Evolutionary conservation across 53 echinoderm and acorn worm genomes (phyloP).

Genomic region (Stichopus horrens): DNA sequence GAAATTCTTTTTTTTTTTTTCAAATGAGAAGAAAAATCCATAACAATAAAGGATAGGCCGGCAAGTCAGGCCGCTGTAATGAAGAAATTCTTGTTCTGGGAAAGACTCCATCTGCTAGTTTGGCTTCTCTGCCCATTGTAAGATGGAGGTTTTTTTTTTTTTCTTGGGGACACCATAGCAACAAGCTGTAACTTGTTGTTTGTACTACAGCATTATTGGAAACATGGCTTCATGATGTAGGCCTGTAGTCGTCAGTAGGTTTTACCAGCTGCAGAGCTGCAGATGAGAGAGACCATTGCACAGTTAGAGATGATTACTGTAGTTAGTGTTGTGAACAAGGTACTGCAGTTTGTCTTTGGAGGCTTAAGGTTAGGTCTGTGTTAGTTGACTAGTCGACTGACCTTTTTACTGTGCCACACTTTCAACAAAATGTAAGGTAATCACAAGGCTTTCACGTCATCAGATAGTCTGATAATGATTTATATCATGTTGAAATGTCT

Average conservation of each 20-base stretch:
- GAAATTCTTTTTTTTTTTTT: constrained; percentile 15
- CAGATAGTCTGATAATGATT: no score
- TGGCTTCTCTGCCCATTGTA: neutral
- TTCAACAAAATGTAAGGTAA: no score
- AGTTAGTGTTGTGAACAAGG: no score
- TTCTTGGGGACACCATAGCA: constrained; percentile 9
- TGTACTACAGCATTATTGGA: neutral
- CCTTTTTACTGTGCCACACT: no score
- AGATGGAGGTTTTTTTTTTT: neutral
- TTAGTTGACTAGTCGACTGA: no score
- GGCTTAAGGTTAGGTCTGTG: no score
- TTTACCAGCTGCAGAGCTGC: no score
- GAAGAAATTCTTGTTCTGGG: constrained; percentile 14
- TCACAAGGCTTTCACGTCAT: no score
- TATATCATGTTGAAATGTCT: no score
- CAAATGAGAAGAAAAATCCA: constrained; percentile 28
- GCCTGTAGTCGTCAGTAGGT: neutral
- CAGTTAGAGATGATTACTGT: no score
- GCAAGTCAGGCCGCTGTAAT: neutral
- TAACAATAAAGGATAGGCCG: constrained; percentile 13
- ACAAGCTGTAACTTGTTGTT: constrained; percentile 9
- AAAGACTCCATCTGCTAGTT: constrained; percentile 20
- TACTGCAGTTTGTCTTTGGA: no score
- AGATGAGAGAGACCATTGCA: no score
- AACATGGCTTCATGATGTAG: neutral